phyloP scores from a whole-genome alignment of 2,113 vertebrate species.

The Sebastes schlegelii region DNA sequence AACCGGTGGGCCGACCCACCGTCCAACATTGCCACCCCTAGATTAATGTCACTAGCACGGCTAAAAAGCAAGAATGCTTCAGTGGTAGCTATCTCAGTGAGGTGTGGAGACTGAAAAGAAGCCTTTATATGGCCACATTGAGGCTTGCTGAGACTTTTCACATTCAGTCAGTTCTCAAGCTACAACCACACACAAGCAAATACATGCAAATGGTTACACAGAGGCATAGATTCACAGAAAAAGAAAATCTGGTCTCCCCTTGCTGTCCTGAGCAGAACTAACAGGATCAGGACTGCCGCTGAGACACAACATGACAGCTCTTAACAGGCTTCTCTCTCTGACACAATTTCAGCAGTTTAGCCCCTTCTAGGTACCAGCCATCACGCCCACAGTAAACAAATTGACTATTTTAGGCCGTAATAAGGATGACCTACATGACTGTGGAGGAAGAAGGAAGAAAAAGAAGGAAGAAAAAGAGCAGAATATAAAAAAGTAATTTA shows the following conservation, averaged over 20 bases:
- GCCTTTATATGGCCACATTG: constrained; percentile 11
- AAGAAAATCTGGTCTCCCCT: constrained; percentile 30
- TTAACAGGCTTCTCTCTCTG: constrained; percentile 43
- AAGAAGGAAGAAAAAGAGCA: constrained; percentile 27
- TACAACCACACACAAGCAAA: constrained; percentile 18
- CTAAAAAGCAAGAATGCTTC: constrained; percentile 2
- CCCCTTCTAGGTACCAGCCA: constrained; percentile 30
- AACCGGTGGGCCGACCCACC: background rate
- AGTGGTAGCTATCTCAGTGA: background rate
- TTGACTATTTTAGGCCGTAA: constrained; percentile 44
- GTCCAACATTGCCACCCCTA: too few species aligned
- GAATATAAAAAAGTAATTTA: constrained; percentile 42
- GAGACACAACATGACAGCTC: constrained; percentile 53
- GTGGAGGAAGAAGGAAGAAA: constrained; percentile 14
- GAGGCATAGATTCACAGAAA: constrained; percentile 15
- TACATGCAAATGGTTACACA: constrained; percentile 13
- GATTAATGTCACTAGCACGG: background rate
- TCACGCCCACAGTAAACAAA: constrained; percentile 60
- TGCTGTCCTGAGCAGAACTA: constrained; percentile 66
- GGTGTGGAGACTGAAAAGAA: constrained; percentile 11
- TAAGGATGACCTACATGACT: constrained; percentile 19
- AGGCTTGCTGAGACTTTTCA: constrained; percentile 3
- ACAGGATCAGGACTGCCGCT: constrained; percentile 67
- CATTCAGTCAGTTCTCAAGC: constrained; percentile 18
- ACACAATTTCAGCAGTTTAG: constrained; percentile 58